Evolutionary conservation across 1,140 invertebrate genomes (phyloP), one percentile per base, ranked within the genome.

Genomic region (Caerostris extrusa): DNA sequence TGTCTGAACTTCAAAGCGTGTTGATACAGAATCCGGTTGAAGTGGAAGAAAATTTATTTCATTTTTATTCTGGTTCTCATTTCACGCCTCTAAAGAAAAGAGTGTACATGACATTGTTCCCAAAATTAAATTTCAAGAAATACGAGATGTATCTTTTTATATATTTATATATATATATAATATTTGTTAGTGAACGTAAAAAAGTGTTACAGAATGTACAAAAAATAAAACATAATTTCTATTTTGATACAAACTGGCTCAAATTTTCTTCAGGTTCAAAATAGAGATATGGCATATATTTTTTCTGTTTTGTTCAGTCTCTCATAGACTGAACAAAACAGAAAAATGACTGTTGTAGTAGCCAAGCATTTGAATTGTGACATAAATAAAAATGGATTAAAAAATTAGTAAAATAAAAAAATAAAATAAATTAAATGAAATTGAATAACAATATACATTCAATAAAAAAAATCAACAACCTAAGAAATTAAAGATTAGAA

Each of bases 61-160:
- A 77, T 8, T 34, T 77, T 77, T 34, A 50, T 77, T 85, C 83
- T 85, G 5, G 3, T 55, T 34, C n/a, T 58, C 56, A 34, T 58
- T 85, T 60, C n/a, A 58, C 83, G 57, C n/a, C 10, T 85, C 83
- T 19, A n/a, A n/a, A 85, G n/a, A 3, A 85, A 85, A 19, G n/a
- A 77, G 34, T 53, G 34, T 85, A 85, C 55, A 85, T 58, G 83
- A 85, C 83, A 57, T 85, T 58, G 55, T 77, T 77, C 19, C 71
- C 71, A 85, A 85, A 85, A 85, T 85, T 60, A 85, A 85, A 85
- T 58, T 82, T 60, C 7, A 19, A 17, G 57, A 85, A 57, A 7
- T 56, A 58, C n/a, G 14, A 58, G 55, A 58, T 57, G 57, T 57
- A 3, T 10, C 55, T 56, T 85, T 85, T n/a, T 6, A 19, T 17